Base-by-base conservation (phyloP, 1,140 invertebrate species). In the Pseudomyrmex gracilis region DNA sequence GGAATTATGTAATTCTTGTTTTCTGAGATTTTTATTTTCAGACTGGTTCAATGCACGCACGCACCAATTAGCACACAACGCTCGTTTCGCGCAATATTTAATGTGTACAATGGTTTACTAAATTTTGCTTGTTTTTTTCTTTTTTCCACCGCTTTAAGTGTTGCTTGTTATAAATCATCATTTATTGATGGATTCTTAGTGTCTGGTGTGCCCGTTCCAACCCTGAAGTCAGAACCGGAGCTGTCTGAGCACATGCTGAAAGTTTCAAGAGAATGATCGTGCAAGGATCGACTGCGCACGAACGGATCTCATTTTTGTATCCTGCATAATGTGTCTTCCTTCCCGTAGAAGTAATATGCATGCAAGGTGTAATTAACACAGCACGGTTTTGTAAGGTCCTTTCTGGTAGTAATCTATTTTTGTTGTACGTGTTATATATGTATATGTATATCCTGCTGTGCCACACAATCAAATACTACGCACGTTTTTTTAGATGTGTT, bases 241-340 rank as follows among this genome's bases (percentile, higher is more conserved):
- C 87, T 86, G 85, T 83, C 87, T 90, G 82, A 87, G 88, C 49
- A 64, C 57, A 84, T 90, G 78, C 73, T 71, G 84, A 90, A 83
- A 87, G 5, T 87, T 74, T 83, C 76, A 82, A 90, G 73, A 63
- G 49, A 88, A 83, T 80, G 83, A 87, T 86, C 86, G 73, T 91
- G 87, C 91, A 90, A 90, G 87, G 88, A n/a, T n/a, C n/a, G n/a
- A 90, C 76, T 90, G 89, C 58, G 88, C 83, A 89, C 88, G 89
- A 78, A 90, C 86, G 90, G 91, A 91, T 85, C 73, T 88, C 83
- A 91, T 87, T 88, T 34, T 64, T 83, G 76, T 88, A 85, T 84
- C 86, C 87, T 76, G 87, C 89, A 87, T 88, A 63, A 47, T 58
- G 87, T 77, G 89, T 92, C 91, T 92, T 91, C 90, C 90, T 88